phyloP scores from a whole-genome alignment of 2,797 vertebrate genomes.

The Amblyopsis hoosieri region DNA sequence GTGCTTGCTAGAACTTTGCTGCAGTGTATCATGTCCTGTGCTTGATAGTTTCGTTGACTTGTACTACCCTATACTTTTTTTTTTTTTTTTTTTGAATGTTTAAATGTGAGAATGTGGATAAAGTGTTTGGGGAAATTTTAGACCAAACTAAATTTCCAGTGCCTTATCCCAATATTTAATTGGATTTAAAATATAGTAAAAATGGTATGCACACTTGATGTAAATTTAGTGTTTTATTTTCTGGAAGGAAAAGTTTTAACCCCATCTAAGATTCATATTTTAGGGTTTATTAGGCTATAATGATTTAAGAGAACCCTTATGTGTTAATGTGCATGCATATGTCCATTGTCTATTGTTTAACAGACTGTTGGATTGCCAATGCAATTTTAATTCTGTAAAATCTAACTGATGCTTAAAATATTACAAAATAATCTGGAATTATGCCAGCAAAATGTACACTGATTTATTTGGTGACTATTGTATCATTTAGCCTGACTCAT shows the following conservation, averaged over 20 bases:
- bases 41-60: slow-evolving; percentile 2
- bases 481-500: slow-evolving; percentile 46
- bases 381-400: slow-evolving; percentile 22
- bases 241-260: background rate
- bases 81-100: background rate
- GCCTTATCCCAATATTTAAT: slow-evolving; percentile 38
- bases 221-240: slow-evolving; percentile 12
- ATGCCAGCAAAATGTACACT: slow-evolving; percentile 33
- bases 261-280: background rate
- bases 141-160: slow-evolving; percentile 41
- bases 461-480: slow-evolving; percentile 48
- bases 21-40: slow-evolving; percentile 12
- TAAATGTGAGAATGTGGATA: slow-evolving; percentile 2
- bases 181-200: slow-evolving; percentile 5
- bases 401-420: slow-evolving; percentile 24
- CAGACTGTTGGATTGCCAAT: slow-evolving; percentile 27
- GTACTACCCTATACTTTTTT: background rate
- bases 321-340: slow-evolving; percentile 7
- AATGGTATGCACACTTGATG: slow-evolving; percentile 13
- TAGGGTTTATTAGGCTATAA: slow-evolving; percentile 7
- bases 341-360: slow-evolving; percentile 7
- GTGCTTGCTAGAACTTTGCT: slow-evolving; percentile 12
- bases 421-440: slow-evolving; percentile 28
- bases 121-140: slow-evolving; percentile 13
- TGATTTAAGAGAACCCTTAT: slow-evolving; percentile 15